Base-by-base conservation (phyloP, 1,140 invertebrate species). In the Vollenhovia emeryi region DNA sequence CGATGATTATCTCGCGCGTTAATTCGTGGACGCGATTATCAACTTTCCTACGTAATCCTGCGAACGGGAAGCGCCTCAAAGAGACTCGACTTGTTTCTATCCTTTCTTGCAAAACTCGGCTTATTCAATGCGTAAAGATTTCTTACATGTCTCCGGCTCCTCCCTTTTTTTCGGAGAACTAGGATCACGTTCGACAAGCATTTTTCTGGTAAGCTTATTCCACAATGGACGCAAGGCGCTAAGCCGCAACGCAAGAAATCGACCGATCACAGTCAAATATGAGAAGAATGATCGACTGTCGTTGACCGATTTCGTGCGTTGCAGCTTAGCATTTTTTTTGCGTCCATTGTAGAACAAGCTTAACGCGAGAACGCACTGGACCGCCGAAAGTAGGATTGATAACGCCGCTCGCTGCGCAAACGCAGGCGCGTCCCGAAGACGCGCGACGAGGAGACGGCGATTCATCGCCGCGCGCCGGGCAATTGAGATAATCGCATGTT, bases 401-500 rank as follows among this genome's bases (percentile, higher is more conserved):
- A 36, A 43, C 50, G 21, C 11, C 21, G 59, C 13, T 69, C 24
- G 21, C n/a, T 11, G 21, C 55, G 64, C 21, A 36, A 66, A 7
- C 7, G 13, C 43, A 40, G 24, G 1, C n/a, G 11, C 43, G 55
- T 30, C 27, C 21, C 11, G 57, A 73, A 36, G 55, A 64, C 57
- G 24, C 45, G 33, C 15, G 21, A 55, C 27, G 55, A 57, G 24
- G 68, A 21, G 2, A n/a, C 21, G 18, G n/a, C 48, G 60, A 45
- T 83, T 85, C 50, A 27, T 36, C 18, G 13, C 27, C 18, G 45
- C 48, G 40, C 62, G 76, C 30, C 36, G 11, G 36, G 60, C 59
- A 76, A 57, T 85, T 71, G 84, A 62, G 64, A 71, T 66, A 86
- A 78, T 87, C 66, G 11, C 30, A 45, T 15, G 33, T 76, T 82